Percentiles rank a stretch among this genome's conserved stretches.
Conservation (phyloP, 1,140 invertebrate genomes). For the Hypsibius dujardini region DNA sequence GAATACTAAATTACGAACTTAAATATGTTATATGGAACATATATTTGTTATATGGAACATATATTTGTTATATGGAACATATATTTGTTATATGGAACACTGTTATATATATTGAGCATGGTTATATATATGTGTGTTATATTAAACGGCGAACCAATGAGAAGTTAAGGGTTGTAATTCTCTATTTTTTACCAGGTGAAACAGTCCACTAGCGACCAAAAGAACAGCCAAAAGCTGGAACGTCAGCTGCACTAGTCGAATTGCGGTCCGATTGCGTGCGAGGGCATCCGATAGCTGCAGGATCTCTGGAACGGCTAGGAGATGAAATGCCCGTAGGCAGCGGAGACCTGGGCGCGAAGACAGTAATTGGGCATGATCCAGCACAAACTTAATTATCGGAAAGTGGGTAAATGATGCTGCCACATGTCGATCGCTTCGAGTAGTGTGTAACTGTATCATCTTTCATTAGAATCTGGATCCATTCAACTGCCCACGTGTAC, state of each 20-base stretch:
- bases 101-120: too few relatives aligned
- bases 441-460: neutral
- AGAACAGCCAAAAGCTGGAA: neutral
- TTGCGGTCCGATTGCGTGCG: neutral
- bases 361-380: neutral
- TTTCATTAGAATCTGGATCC: neutral
- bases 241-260: neutral
- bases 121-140: too few relatives aligned
- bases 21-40: too few relatives aligned
- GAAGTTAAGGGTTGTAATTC: too few relatives aligned
- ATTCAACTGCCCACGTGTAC: neutral
- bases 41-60: too few relatives aligned
- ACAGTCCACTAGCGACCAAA: neutral
- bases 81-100: too few relatives aligned
- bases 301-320: neutral
- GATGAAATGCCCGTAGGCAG: neutral
- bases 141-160: too few relatives aligned
- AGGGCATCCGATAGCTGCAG: neutral
- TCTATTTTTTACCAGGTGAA: constrained; percentile 4
- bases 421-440: neutral
- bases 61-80: too few relatives aligned
- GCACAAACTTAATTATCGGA: neutral
- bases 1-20: too few relatives aligned
- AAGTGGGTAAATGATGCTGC: neutral
- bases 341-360: neutral